These are phyloP conservation scores for Nixonia krombeini DNA, from an alignment of 1,140 invertebrate species.

Conservation along the genomic window DNA sequence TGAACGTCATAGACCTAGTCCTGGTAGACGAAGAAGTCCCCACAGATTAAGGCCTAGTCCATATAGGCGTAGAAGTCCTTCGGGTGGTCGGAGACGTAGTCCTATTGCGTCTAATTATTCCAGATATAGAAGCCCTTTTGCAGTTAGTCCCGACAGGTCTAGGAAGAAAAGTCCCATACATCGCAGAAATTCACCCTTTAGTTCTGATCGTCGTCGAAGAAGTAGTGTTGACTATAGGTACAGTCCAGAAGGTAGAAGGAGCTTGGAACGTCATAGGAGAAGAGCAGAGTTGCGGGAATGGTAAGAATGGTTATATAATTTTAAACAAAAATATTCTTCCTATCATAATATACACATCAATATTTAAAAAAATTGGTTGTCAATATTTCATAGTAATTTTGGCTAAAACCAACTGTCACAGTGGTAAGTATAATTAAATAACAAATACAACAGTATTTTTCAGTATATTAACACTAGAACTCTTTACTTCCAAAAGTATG, in stretches of 20 bases:
- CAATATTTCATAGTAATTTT: too few species aligned
- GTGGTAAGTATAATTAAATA: too few species aligned
- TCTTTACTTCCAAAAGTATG: too few species aligned
- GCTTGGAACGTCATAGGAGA: slow-evolving; percentile 54
- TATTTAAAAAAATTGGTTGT: too few species aligned
- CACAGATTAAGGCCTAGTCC: slow-evolving; percentile 55
- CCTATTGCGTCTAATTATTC: not conserved
- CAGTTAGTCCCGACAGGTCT: slow-evolving; percentile 47
- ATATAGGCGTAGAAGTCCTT: slow-evolving; percentile 50
- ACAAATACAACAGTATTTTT: too few species aligned
- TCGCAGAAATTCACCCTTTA: slow-evolving; percentile 25
- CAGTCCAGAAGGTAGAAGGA: slow-evolving; percentile 56
- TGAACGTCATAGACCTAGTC: slow-evolving; percentile 53
- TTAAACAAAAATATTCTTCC: too few species aligned
- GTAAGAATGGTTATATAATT: slow-evolving; percentile 46
- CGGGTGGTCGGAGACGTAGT: slow-evolving; percentile 26
- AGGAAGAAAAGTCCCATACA: slow-evolving; percentile 41
- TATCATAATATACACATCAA: too few species aligned
- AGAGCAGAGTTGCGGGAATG: slow-evolving; percentile 59
- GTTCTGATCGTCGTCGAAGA: slow-evolving; percentile 44
- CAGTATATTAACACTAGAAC: too few species aligned
- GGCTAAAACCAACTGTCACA: too few species aligned
- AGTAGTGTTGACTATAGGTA: slow-evolving; percentile 54
- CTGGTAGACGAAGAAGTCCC: slow-evolving; percentile 47
- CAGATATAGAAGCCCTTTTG: slow-evolving; percentile 46